Conservation (phyloP, 1,140 invertebrate genomes). For the Drusus annulatus region DNA sequence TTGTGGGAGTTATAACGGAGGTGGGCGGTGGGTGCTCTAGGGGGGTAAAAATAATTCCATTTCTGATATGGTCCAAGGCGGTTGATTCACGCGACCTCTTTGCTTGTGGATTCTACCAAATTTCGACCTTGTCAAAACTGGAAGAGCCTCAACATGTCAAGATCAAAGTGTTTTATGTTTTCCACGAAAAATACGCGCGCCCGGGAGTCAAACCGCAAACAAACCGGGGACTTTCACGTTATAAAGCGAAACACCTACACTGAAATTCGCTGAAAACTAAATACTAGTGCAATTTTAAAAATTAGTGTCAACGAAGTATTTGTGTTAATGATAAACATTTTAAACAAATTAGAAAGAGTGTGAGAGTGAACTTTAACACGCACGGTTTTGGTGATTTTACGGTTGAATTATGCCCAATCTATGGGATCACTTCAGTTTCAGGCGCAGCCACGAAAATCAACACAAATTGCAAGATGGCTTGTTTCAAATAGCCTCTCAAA, state of each 20-base stretch:
- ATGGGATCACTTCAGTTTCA: conserved; percentile 73
- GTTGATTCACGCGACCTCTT: conserved; percentile 30
- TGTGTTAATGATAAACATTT: conserved; percentile 7
- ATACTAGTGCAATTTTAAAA: background rate
- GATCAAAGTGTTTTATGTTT: conserved; percentile 9
- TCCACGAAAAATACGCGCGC: background rate
- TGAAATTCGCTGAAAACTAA: conserved; percentile 17
- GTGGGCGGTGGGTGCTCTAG: background rate
- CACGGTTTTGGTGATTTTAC: background rate
- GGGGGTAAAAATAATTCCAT: background rate
- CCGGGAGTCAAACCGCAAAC: conserved; percentile 1
- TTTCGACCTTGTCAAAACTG: conserved; percentile 22
- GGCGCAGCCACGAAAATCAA: conserved; percentile 66
- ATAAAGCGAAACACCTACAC: conserved; percentile 6
- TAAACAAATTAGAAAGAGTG: background rate
- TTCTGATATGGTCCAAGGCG: conserved; percentile 23
- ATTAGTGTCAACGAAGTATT: background rate
- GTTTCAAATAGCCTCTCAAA: conserved; percentile 81
- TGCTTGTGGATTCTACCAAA: background rate
- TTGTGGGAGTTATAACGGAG: background rate
- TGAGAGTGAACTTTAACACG: background rate
- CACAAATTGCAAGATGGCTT: conserved; percentile 79
- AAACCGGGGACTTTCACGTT: background rate
- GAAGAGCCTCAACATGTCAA: conserved; percentile 33
- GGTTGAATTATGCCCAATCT: conserved; percentile 69